Conservation (phyloP, 2,888 invertebrate genomes). For the Ophion costatus region DNA sequence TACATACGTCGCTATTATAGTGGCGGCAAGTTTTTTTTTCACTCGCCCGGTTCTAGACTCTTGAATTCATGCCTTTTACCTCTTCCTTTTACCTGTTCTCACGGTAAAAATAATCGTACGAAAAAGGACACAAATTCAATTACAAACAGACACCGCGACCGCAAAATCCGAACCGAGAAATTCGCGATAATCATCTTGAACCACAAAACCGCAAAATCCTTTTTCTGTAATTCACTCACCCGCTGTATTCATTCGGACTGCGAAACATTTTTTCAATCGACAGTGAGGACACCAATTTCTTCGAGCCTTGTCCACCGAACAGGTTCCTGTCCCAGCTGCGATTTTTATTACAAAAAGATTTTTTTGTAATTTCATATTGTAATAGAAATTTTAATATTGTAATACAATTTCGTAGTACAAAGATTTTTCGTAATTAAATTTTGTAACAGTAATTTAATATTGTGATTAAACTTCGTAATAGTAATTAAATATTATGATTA, state of each 20-base stretch:
- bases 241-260: constrained; percentile 91
- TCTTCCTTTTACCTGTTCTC: constrained; percentile 31
- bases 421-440: background rate
- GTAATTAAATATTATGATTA: too few species aligned
- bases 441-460: background rate
- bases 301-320: constrained; percentile 91
- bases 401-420: background rate
- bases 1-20: constrained; percentile 47
- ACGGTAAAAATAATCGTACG: background rate
- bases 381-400: background rate
- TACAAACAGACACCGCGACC: constrained; percentile 1
- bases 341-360: constrained; percentile 46
- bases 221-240: constrained; percentile 83
- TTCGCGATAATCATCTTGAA: background rate
- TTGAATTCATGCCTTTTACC: background rate
- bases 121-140: background rate
- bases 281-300: constrained; percentile 96
- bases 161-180: background rate
- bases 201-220: constrained; percentile 14
- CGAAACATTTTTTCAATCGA: constrained; percentile 90
- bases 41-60: constrained; percentile 38
- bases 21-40: constrained; percentile 37
- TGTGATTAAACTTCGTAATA: too few species aligned
- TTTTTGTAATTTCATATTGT: background rate
- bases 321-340: constrained; percentile 89